phyloP scores from a whole-genome alignment of 2,797 vertebrate genomes.

The Linurgus olivaceus region DNA sequence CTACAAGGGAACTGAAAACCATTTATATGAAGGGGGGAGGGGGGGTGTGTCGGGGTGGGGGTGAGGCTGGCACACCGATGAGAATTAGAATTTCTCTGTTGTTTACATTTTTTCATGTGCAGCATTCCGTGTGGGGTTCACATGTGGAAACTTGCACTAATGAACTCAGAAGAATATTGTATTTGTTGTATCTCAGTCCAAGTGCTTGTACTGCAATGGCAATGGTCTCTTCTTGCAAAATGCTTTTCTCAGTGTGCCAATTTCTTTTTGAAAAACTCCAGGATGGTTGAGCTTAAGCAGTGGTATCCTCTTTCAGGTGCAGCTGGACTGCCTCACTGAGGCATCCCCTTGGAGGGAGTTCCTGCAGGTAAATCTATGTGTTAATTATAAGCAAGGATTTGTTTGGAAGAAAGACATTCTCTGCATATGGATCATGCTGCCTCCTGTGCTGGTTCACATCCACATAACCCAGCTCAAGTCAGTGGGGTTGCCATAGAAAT shows the following conservation, averaged over 20 bases:
- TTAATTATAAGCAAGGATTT: background rate
- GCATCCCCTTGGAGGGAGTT: background rate
- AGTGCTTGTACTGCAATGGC: slow-evolving; percentile 67
- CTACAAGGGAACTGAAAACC: background rate
- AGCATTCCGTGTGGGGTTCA: slow-evolving; percentile 57
- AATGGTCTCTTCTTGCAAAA: slow-evolving; percentile 75
- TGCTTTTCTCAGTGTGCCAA: slow-evolving; percentile 70
- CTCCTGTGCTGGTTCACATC: background rate
- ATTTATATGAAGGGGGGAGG: slow-evolving; percentile 51
- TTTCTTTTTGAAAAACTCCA: slow-evolving; percentile 70
- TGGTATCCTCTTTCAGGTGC: slow-evolving; percentile 67
- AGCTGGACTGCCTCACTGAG: background rate
- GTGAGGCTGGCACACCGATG: slow-evolving; percentile 24
- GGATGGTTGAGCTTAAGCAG: slow-evolving; percentile 73
- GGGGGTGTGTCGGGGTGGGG: background rate
- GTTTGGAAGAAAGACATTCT: background rate
- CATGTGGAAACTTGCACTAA: slow-evolving; percentile 69
- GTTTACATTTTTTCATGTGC: slow-evolving; percentile 74
- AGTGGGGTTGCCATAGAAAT: accelerated
- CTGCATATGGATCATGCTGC: background rate
- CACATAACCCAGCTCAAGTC: background rate
- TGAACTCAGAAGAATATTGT: slow-evolving; percentile 71
- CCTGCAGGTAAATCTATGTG: background rate
- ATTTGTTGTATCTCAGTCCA: slow-evolving; percentile 69
- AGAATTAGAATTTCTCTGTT: slow-evolving; percentile 64